phyloP scores from a whole-genome alignment of 2,113 vertebrate genomes.

The Esox niger region DNA sequence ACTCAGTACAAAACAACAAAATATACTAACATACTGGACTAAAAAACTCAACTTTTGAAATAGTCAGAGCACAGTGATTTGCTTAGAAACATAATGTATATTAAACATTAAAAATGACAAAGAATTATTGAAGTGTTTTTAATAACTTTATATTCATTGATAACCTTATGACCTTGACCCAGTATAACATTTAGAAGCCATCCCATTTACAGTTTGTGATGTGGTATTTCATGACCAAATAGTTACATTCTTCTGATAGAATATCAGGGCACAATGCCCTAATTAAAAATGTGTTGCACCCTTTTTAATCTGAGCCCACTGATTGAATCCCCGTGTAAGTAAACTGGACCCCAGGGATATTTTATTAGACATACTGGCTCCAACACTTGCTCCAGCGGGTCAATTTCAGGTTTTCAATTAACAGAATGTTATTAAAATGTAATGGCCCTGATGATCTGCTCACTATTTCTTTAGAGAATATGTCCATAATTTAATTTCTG shows the following conservation, averaged over 20 bases:
- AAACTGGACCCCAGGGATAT: slow-evolving; percentile 60
- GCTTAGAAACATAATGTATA: neutral
- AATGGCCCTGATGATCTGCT: slow-evolving; percentile 49
- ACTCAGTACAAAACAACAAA: no score
- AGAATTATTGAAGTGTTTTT: neutral
- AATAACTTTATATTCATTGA: neutral
- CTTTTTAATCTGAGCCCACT: slow-evolving; percentile 59
- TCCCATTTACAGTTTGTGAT: slow-evolving; percentile 23
- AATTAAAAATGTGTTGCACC: slow-evolving; percentile 63
- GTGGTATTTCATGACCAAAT: slow-evolving; percentile 42
- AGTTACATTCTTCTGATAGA: slow-evolving; percentile 54
- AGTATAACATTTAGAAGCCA: slow-evolving; percentile 34
- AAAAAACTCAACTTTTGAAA: neutral
- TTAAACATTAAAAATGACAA: neutral
- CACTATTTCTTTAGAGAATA: slow-evolving; percentile 45
- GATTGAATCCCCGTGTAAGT: slow-evolving; percentile 67
- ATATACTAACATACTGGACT: no score
- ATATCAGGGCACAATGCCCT: slow-evolving; percentile 58
- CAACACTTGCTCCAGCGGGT: slow-evolving; percentile 49
- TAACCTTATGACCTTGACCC: slow-evolving; percentile 47
- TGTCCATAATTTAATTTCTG: slow-evolving; percentile 4
- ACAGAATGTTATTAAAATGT: slow-evolving; percentile 56
- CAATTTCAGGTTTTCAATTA: slow-evolving; percentile 62
- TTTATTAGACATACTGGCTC: slow-evolving; percentile 45
- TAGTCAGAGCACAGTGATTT: neutral